Evolutionary conservation across 2,888 invertebrate species (phyloP).

Genomic region (Encarsia formosa): DNA sequence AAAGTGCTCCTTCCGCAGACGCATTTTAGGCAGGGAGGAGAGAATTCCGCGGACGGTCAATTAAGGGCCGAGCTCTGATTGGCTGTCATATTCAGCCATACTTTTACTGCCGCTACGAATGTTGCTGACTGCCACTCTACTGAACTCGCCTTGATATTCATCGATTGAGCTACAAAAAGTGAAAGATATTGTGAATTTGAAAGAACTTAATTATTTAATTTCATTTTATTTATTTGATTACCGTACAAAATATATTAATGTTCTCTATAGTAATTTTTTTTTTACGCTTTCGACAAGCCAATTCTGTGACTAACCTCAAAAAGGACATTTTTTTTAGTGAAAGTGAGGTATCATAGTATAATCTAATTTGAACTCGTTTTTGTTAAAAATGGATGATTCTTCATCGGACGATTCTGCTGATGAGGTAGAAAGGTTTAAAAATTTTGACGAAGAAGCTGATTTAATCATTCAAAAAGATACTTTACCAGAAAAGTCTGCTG

Average conservation of each 20-base stretch:
- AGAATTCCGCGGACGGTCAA: not conserved
- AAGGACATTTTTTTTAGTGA: no score
- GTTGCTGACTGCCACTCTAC: no score
- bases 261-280: no score
- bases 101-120: not conserved
- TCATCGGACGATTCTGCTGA: conserved; percentile 5
- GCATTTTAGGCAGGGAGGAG: conserved; percentile 1
- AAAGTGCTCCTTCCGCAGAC: conserved; percentile 7
- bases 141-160: no score
- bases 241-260: no score
- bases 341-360: no score
- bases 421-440: conserved; percentile 5
- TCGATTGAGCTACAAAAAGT: no score
- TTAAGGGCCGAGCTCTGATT: not conserved
- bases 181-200: not conserved
- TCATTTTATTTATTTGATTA: no score
- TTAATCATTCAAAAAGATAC: conserved; percentile 7
- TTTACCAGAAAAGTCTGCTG: conserved; percentile 8
- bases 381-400: not conserved
- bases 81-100: not conserved
- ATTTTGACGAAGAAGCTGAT: conserved; percentile 6
- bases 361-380: not conserved
- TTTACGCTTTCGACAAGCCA: no score
- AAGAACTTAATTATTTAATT: no score
- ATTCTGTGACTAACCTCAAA: no score